Evolutionary conservation across 2,888 invertebrate species (phyloP).

Genomic region (Lithophane leautieri): DNA sequence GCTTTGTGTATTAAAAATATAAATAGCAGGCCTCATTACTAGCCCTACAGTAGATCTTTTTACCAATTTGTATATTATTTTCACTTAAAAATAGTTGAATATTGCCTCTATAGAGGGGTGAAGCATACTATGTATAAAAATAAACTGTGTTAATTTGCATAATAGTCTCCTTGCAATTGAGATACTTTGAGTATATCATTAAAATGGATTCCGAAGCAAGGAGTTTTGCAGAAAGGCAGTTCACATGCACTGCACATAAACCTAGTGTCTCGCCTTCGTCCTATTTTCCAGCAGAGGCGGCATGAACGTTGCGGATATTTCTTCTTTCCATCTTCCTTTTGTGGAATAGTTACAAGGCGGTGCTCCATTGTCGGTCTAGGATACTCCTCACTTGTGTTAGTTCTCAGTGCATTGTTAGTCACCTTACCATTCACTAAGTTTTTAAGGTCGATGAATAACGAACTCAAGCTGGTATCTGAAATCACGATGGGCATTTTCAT

Average conservation of each 20-base stretch:
- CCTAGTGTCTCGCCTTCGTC: constrained; percentile 86
- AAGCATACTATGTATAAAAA: constrained; percentile 63
- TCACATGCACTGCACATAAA: constrained; percentile 89
- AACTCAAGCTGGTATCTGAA: constrained; percentile 89
- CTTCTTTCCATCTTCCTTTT: constrained; percentile 90
- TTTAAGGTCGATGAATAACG: constrained; percentile 89
- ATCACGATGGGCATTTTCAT: constrained; percentile 90
- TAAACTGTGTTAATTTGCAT: constrained; percentile 80
- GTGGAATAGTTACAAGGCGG: constrained; percentile 88
- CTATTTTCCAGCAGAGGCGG: constrained; percentile 88
- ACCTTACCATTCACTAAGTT: constrained; percentile 88
- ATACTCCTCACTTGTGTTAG: constrained; percentile 79
- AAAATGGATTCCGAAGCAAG: constrained; percentile 88
- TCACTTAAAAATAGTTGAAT: constrained; percentile 65
- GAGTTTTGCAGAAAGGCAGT: constrained; percentile 88
- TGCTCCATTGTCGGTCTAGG: constrained; percentile 81
- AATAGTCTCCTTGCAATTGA: constrained; percentile 86
- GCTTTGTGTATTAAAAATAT: constrained; percentile 51
- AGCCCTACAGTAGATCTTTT: constrained; percentile 43
- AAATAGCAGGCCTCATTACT: constrained; percentile 57
- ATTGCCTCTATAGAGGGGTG: constrained; percentile 70
- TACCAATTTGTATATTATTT: constrained; percentile 57
- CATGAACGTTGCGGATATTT: constrained; percentile 90
- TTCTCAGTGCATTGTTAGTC: constrained; percentile 81
- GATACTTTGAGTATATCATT: constrained; percentile 87